Evolutionary conservation across 2,888 invertebrate species (phyloP).

Genomic region (Ophion ellenae): DNA sequence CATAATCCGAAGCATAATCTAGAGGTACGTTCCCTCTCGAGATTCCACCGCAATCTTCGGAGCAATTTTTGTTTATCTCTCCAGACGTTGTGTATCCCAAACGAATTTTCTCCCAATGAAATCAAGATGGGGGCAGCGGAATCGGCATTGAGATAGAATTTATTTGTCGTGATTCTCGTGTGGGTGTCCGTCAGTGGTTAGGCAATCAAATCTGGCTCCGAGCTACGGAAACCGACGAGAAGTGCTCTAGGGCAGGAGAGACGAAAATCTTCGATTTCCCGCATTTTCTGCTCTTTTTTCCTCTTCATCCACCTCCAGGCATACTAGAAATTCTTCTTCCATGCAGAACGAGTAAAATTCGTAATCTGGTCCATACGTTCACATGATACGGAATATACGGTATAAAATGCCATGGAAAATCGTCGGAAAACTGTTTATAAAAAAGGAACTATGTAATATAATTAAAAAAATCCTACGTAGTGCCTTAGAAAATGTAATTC

Average conservation of each 20-base stretch:
- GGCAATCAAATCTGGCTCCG: conserved; percentile 80
- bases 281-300: conserved; percentile 16
- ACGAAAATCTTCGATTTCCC: conserved; percentile 31
- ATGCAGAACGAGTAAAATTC: conserved; percentile 2
- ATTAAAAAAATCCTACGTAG: no score
- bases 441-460: no score
- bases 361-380: neutral
- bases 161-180: conserved; percentile 69
- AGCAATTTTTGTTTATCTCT: conserved; percentile 58
- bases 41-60: conserved; percentile 30
- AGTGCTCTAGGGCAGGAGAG: conserved; percentile 2
- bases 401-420: no score
- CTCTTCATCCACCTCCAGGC: conserved; percentile 5
- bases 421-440: no score
- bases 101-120: conserved; percentile 71
- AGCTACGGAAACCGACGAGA: conserved; percentile 72
- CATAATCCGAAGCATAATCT: neutral
- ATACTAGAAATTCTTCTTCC: conserved; percentile 4
- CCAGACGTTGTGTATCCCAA: conserved; percentile 48
- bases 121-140: conserved; percentile 68
- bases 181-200: conserved; percentile 67
- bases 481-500: no score
- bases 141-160: conserved; percentile 65
- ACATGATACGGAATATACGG: no score
- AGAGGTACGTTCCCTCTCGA: conserved; percentile 8